Evolutionary conservation across 2,888 invertebrate species (phyloP), one percentile per base, ranked within the genome.

Genomic region (Caenorhabditis sp.): DNA sequence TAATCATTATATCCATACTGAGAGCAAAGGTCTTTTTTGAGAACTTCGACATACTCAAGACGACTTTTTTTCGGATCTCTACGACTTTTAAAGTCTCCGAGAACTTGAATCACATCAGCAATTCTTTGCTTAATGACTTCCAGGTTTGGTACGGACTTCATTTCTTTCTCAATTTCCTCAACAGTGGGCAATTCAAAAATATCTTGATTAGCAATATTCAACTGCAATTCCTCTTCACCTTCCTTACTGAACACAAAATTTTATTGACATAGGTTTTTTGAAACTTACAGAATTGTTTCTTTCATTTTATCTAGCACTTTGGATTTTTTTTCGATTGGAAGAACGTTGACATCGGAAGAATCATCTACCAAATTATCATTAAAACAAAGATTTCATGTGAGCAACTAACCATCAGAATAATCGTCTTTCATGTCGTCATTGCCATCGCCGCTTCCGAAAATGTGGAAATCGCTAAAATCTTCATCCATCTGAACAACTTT

Each of bases 1-100:
- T 95, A 99, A 71, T 95, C 95, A 93, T 99, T 99, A 92, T 99
- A 99, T 91, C 96, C 96, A 93, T 98, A 99, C 92, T 97, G 98
- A 28, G 94, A 94, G 90, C 97, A 97, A 62, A 99, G 93, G 93
- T 99, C 98, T 88, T 94, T 94, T 69, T 94, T 74, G 15, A 86
- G 68, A 15, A 87, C 84, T 32, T 80, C 82, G 3, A 87, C 50
- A 69, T 90, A 90, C 24, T 90, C 87, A 1, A 56, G 44, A 9
- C 90, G 84, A 47, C 83, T 84, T 53, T 85, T 86, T 20, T 80
- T 84, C 6, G 81, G 83, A 78, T 89, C 85, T 20, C 88, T 69
- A n/a, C 89, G 84, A 22, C 72, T 79, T 35, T 84, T 87, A 80
- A 90, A 91, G 70, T 91, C 90, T 60, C 85, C 89, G 55, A 90